A percentile compares a stretch with the other conserved stretches of the same genome.
These are phyloP conservation scores for Campaea margaritaria DNA, from an alignment of 2,888 invertebrate species.

Conservation along the genomic window DNA sequence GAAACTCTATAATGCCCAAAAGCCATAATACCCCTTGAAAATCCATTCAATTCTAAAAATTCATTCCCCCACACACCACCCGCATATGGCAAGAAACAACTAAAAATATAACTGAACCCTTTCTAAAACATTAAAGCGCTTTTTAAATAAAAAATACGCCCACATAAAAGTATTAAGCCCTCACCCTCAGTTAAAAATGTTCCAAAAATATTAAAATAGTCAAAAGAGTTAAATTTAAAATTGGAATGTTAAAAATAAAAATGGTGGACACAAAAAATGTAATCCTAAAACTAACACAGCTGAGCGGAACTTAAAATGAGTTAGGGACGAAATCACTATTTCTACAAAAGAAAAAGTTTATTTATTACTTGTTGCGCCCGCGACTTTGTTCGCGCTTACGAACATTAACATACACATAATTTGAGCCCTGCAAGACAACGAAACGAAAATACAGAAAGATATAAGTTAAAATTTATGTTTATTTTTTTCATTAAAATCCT, in stretches of 20 bases:
- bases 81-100: slow-evolving; percentile 63
- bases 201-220: slow-evolving; percentile 84
- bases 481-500: too few species aligned
- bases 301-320: slow-evolving; percentile 68
- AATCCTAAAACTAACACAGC: slow-evolving; percentile 83
- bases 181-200: slow-evolving; percentile 75
- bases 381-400: too few species aligned
- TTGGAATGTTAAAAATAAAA: slow-evolving; percentile 79
- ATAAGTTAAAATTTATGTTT: too few species aligned
- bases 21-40: slow-evolving; percentile 5
- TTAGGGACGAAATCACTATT: slow-evolving; percentile 39
- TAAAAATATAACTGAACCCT: slow-evolving; percentile 65
- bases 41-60: slow-evolving; percentile 60
- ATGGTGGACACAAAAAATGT: slow-evolving; percentile 71
- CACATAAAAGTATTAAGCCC: slow-evolving; percentile 57
- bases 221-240: slow-evolving; percentile 84
- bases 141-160: slow-evolving; percentile 60
- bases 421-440: too few species aligned
- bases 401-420: too few species aligned
- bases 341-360: too few species aligned
- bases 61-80: slow-evolving; percentile 64
- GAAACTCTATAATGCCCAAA: slow-evolving; percentile 20
- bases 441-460: too few species aligned
- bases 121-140: slow-evolving; percentile 44
- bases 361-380: too few species aligned